Conservation (phyloP, 2,797 vertebrate genomes). For the Ficedula albicollis region DNA sequence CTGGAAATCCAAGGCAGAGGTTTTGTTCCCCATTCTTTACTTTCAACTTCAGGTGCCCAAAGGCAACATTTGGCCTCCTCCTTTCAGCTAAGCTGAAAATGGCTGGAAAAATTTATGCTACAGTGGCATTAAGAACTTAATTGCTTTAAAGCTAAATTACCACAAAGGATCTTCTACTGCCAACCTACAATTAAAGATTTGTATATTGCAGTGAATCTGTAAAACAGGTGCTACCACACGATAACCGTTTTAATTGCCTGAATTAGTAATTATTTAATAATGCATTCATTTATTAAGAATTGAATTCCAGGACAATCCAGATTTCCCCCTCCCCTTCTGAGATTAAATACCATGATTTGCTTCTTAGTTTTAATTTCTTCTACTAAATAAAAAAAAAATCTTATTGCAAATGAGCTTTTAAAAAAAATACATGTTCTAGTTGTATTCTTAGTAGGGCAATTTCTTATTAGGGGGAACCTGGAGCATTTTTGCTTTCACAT, state of each 20-base stretch:
- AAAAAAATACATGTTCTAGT: neutral
- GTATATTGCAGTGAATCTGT: neutral
- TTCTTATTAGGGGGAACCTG: neutral
- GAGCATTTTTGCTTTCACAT: neutral
- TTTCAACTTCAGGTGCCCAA: neutral
- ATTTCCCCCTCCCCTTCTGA: neutral
- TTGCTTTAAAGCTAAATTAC: neutral
- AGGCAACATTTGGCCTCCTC: neutral
- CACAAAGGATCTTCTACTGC: neutral
- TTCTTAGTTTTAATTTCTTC: neutral
- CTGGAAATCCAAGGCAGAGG: neutral
- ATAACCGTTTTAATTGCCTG: neutral
- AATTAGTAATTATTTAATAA: neutral
- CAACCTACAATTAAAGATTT: neutral
- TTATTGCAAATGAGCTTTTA: neutral
- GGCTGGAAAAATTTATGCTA: neutral
- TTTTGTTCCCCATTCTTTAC: neutral
- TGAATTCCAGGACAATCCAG: neutral
- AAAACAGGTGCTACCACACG: neutral
- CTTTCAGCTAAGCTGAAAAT: constrained; percentile 16
- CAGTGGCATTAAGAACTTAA: neutral
- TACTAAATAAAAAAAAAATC: neutral
- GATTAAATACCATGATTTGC: neutral
- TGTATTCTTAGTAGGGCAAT: neutral
- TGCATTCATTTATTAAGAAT: neutral